These are phyloP conservation scores for Pogonocichla stellata DNA, from an alignment of 2,113 vertebrate genomes.

Conservation along the genomic window DNA sequence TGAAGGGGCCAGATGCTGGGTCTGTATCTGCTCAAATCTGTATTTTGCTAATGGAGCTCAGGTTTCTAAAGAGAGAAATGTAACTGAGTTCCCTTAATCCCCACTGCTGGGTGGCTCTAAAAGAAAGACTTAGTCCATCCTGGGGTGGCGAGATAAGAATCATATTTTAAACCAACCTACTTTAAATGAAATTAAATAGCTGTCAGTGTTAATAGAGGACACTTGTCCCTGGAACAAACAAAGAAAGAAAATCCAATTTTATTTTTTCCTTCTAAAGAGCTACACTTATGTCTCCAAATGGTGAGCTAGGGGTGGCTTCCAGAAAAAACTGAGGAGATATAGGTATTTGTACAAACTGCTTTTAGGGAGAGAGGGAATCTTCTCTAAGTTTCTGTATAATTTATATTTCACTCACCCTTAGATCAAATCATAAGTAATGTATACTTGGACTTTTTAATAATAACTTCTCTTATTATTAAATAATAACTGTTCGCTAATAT, in stretches of 20 bases:
- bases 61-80: conserved; percentile 44
- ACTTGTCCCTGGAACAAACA: not conserved
- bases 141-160: not conserved
- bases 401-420: not conserved
- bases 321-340: not conserved
- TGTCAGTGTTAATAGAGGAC: conserved; percentile 50
- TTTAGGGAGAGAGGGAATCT: not conserved
- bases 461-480: not conserved
- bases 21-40: conserved; percentile 25
- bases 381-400: not conserved
- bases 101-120: conserved; percentile 40
- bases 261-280: not conserved
- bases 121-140: conserved; percentile 31
- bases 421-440: not conserved
- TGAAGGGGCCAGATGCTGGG: conserved; percentile 29
- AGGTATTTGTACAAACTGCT: not conserved
- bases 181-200: conserved; percentile 57
- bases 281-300: not conserved
- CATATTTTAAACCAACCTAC: conserved; percentile 39
- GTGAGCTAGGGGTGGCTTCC: not conserved
- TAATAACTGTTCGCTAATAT: too few species aligned
- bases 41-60: conserved; percentile 46
- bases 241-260: not conserved
- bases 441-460: not conserved
- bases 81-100: conserved; percentile 24